Conservation (phyloP, 1,140 invertebrate genomes). For the Habropoda laboriosa region DNA sequence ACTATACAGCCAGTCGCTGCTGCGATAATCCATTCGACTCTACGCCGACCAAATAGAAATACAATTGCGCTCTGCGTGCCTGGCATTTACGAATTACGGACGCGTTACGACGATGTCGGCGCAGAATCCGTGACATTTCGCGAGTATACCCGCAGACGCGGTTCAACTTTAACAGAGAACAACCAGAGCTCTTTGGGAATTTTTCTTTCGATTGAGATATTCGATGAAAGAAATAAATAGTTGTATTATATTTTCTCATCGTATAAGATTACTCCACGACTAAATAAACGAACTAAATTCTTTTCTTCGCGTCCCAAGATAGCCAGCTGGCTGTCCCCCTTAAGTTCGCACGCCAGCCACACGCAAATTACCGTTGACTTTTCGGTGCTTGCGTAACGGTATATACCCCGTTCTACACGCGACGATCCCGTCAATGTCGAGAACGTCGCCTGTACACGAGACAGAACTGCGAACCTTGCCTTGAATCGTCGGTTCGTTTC, state of each 20-base stretch:
- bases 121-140: too few species aligned
- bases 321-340: too few species aligned
- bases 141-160: too few species aligned
- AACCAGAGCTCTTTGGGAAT: too few species aligned
- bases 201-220: too few species aligned
- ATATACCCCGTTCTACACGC: not conserved
- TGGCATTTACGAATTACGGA: not conserved
- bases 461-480: not conserved
- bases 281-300: too few species aligned
- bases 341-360: not conserved
- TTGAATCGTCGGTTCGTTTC: not conserved
- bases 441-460: too few species aligned
- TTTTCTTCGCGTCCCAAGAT: too few species aligned
- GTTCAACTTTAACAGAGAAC: too few species aligned
- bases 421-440: not conserved
- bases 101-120: not conserved
- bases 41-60: not conserved
- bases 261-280: too few species aligned
- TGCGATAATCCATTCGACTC: constrained; percentile 56
- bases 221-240: too few species aligned
- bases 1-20: constrained; percentile 34
- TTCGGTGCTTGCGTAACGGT: not conserved
- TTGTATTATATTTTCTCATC: too few species aligned
- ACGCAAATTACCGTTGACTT: not conserved
- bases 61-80: not conserved